Evolutionary conservation across 2,888 invertebrate genomes (phyloP), one percentile per base, ranked within the genome.

Genomic region (Torymus texanus): DNA sequence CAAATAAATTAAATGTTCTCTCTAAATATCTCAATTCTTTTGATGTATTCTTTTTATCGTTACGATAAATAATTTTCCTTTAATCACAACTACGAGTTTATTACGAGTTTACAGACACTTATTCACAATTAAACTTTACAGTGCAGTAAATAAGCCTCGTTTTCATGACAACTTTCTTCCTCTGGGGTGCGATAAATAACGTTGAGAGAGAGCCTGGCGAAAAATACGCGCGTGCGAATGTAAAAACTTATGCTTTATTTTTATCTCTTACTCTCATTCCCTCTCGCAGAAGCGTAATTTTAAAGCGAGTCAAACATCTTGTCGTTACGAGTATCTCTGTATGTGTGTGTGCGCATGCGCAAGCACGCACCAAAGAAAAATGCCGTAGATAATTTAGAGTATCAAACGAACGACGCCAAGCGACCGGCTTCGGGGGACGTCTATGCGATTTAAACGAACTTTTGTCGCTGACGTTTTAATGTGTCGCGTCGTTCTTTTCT

Each of bases 401-500:
- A 73, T 67, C 73, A 67, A 67, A 68, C 8, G 68, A 72, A 68
- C 14, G 29, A 16, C 63, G 71, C 55, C 72, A 50, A 50, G 55
- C 72, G 72, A 66, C 62, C 41, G 41, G 8, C 41, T 41, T 41
- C 41, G 18, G 41, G 55, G 66, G n/a, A 55, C 53, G 63, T 24
- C 66, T 59, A 29, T 53, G 53, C 82, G 84, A 85, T 82, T 83
- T 79, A 86, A 85, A 85, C 80, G 85, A 84, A 85, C 78, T 74
- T 67, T 29, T 53, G 21, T 53, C 84, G 87, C 75, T 85, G 85
- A 85, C 85, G 81, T 82, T 83, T 85, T 85, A 85, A 85, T 85
- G 83, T 68, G 75, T 67, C 81, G 73, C 80, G 81, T 82, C 82
- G 80, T 81, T 80, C 81, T 78, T 81, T 81, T 80, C 81, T 78